Base-by-base conservation (phyloP, 2,113 vertebrate genomes). In the Anarhynchus alexandrinus region DNA sequence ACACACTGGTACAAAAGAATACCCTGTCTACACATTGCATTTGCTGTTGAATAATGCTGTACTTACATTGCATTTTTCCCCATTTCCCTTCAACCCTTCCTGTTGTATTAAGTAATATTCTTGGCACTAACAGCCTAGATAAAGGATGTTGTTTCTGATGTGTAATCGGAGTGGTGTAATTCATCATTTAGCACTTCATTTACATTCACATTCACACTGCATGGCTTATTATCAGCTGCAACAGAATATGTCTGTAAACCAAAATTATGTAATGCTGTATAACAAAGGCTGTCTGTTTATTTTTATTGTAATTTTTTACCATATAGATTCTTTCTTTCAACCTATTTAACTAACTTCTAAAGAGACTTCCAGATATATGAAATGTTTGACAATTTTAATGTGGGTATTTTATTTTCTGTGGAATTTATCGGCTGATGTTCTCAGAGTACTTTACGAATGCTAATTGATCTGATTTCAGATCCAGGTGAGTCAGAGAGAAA, bases 141-240 rank as follows among this genome's bases (percentile, higher is more conserved):
- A 97, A 97, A 97, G 96, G 96, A 97, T 96, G 74, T 93, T 96
- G 45, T 91, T 97, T 95, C 94, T 97, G 80, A 93, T 95, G 77
- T 92, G 90, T 86, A 96, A 92, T 91, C 26, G 2, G 71, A 88
- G 64, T 78, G 43, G 90, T 65, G 57, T 90, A 97, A 96, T 95
- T 93, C 61, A 79, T 96, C 94, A 93, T 94, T 95, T 97, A 96
- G 67, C 88, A 97, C 95, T 95, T 96, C 67, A 95, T 97, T 96
- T 96, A 88, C 85, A 96, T 95, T 92, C 77, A 66, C 67, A 91
- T 97, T 89, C 64, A 81, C 74, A 86, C 91, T 84, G 57, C 69
- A 93, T 76, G 78, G 27, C 2, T 21, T 90, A 95, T 94, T 97
- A 96, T 97, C 95, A 95, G 84, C 82, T 94, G 40, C 85, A 96